Conservation (phyloP, 1,140 invertebrate species). For the Schlechtendalia chinensis region DNA sequence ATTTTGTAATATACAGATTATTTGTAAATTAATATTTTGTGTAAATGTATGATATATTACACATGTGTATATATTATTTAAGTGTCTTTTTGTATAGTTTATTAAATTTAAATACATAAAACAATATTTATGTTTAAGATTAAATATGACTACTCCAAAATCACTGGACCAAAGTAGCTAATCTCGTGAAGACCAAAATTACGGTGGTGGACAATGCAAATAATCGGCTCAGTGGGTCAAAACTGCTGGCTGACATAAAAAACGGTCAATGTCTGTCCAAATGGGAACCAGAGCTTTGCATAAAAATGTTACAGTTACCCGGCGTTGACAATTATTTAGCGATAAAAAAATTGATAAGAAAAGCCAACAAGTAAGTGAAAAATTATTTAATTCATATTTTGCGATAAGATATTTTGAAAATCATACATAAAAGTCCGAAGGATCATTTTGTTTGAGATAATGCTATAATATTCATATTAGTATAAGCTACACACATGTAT, state of each 20-base stretch:
- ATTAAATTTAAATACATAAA: not conserved
- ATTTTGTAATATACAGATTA: too few relatives aligned
- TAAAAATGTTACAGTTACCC: conserved; percentile 57
- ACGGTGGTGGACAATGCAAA: not conserved
- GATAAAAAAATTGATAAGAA: conserved; percentile 57
- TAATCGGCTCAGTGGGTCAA: conserved; percentile 31
- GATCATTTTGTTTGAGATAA: not conserved
- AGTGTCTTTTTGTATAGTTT: not conserved
- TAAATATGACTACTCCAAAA: conserved; percentile 26
- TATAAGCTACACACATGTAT: too few relatives aligned
- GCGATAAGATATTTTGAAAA: not conserved
- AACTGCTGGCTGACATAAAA: conserved; percentile 33
- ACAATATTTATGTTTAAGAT: conserved; percentile 15
- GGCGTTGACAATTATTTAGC: conserved; percentile 57
- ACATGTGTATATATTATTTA: not conserved
- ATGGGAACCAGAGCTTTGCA: conserved; percentile 58
- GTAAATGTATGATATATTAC: too few relatives aligned
- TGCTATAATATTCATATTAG: too few relatives aligned
- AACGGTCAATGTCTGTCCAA: conserved; percentile 30
- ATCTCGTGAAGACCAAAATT: conserved; percentile 10
- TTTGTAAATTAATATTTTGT: too few relatives aligned
- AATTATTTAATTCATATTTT: not conserved
- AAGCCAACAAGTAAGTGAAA: conserved; percentile 52
- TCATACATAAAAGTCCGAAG: not conserved
- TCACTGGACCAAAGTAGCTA: not conserved